Conservation (phyloP, 2,797 vertebrate genomes). For the Trematomus bernacchii region DNA sequence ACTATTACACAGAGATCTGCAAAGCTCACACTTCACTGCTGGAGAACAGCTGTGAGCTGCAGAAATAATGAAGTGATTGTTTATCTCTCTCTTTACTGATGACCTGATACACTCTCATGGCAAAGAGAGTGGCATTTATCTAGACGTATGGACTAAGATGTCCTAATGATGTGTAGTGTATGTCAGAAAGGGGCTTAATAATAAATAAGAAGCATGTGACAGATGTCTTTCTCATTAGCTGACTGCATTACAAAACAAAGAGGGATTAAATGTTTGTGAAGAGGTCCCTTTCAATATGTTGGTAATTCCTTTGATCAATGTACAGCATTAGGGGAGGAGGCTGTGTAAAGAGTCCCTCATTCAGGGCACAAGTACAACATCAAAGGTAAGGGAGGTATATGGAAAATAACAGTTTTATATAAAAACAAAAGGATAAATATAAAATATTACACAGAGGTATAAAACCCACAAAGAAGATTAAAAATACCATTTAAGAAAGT, state of each 20-base stretch:
- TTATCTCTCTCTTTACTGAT: conserved; percentile 4
- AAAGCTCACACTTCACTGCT: not conserved
- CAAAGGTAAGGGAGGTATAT: conserved; percentile 5
- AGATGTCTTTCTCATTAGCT: not conserved
- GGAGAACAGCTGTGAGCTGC: not conserved
- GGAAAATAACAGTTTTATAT: conserved; percentile 30
- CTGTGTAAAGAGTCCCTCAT: conserved; percentile 23
- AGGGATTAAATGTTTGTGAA: not conserved
- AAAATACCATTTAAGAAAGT: conserved; percentile 54
- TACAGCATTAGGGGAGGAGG: conserved; percentile 18
- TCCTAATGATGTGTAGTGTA: not conserved
- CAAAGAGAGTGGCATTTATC: not conserved
- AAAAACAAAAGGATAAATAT: conserved; percentile 75
- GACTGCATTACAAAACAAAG: not conserved
- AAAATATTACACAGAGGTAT: conserved; percentile 62
- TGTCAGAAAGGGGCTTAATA: conserved; percentile 6
- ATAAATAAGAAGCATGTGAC: conserved; percentile 1
- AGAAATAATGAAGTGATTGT: conserved; percentile 11
- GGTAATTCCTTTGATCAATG: conserved; percentile 12
- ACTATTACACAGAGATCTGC: not conserved
- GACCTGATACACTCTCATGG: not conserved
- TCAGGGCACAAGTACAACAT: conserved; percentile 11
- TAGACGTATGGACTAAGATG: not conserved
- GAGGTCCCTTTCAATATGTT: conserved; percentile 20
- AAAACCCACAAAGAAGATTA: conserved; percentile 57